Conservation (phyloP, 2,888 invertebrate genomes). For the Galeopsomyia nigrocyanea region DNA sequence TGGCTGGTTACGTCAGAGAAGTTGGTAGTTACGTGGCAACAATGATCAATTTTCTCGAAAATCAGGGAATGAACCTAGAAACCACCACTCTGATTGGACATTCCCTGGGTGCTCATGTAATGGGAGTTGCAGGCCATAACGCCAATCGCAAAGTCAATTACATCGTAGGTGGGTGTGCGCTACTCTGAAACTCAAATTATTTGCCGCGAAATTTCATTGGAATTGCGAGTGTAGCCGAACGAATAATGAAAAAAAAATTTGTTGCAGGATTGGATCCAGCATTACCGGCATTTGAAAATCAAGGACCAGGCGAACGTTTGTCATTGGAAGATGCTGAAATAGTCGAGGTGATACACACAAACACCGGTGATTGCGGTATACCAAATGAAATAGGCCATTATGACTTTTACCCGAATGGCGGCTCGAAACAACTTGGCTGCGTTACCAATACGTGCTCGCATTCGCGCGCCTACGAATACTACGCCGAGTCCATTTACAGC, state of each 20-base stretch:
- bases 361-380: constrained; percentile 61
- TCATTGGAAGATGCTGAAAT: constrained; percentile 61
- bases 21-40: constrained; percentile 50
- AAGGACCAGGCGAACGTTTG: constrained; percentile 52
- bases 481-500: constrained; percentile 61
- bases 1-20: constrained; percentile 47
- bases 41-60: constrained; percentile 57
- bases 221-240: neutral
- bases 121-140: constrained; percentile 54
- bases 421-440: constrained; percentile 61
- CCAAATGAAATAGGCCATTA: constrained; percentile 58
- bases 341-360: constrained; percentile 67
- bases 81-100: constrained; percentile 56
- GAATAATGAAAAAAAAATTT: constrained; percentile 8
- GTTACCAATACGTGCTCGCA: constrained; percentile 58
- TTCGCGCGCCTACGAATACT: constrained; percentile 56
- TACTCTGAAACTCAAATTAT: neutral
- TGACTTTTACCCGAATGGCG: constrained; percentile 68
- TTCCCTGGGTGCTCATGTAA: constrained; percentile 61
- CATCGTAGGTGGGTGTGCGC: constrained; percentile 54
- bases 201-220: neutral
- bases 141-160: constrained; percentile 48
- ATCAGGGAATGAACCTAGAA: constrained; percentile 50
- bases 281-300: constrained; percentile 47
- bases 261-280: constrained; percentile 53